A percentile compares a stretch with the other conserved stretches of the same genome.
Evolutionary conservation across 2,888 invertebrate species (phyloP).

Genomic region (Nemurella pictetii): DNA sequence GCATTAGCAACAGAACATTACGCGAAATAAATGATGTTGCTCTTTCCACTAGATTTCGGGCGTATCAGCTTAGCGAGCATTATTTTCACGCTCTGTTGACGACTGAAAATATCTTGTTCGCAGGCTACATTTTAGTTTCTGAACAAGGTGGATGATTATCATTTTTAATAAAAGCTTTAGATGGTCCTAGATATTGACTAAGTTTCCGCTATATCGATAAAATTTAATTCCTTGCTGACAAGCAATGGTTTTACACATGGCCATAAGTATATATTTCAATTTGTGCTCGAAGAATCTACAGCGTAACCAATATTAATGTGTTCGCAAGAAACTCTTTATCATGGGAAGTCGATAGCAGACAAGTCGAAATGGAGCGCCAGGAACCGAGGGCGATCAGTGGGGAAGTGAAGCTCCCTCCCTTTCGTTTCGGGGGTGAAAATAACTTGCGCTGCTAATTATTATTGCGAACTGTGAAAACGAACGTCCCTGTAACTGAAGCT

Average conservation of each 20-base stretch:
- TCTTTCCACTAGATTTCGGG: background rate
- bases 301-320: background rate
- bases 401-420: background rate
- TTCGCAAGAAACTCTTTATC: background rate
- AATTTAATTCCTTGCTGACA: background rate
- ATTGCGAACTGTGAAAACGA: background rate
- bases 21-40: background rate
- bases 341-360: background rate
- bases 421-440: background rate
- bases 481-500: background rate
- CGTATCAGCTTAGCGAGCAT: no score
- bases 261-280: conserved; percentile 1
- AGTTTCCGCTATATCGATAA: background rate
- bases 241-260: background rate
- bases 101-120: no score
- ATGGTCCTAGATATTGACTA: background rate
- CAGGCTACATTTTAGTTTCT: background rate
- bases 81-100: background rate
- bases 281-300: background rate
- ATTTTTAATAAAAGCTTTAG: background rate
- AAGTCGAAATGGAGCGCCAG: background rate
- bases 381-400: background rate
- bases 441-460: background rate
- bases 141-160: background rate
- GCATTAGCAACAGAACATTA: background rate